Conservation (phyloP, 2,888 invertebrate genomes). For the Ametastegia equiseti region DNA sequence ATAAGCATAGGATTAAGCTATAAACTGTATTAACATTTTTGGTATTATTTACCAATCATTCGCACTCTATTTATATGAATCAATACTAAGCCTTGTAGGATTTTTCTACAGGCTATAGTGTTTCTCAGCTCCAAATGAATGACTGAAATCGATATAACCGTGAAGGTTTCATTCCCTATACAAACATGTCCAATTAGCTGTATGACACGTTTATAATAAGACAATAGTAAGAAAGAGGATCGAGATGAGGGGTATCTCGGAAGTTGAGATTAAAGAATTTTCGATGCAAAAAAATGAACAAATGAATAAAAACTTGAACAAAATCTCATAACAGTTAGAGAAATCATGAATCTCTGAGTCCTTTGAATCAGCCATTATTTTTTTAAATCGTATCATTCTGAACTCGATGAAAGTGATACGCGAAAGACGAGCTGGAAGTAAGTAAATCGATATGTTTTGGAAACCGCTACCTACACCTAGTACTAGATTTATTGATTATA, state of each 20-base stretch:
- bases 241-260: background rate
- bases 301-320: background rate
- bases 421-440: background rate
- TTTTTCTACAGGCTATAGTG: background rate
- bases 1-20: conserved; percentile 28
- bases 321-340: background rate
- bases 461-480: background rate
- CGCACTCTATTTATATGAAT: background rate
- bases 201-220: background rate
- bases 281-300: background rate
- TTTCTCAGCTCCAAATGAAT: background rate
- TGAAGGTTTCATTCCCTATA: background rate
- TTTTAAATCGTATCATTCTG: background rate
- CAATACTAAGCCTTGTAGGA: background rate
- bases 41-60: background rate
- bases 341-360: background rate
- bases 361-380: background rate
- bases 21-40: conserved; percentile 15
- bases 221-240: background rate
- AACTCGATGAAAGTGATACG: background rate
- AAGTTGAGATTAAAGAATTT: background rate
- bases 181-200: background rate
- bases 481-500: conserved; percentile 5
- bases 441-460: conserved; percentile 1
- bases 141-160: background rate